Conservation (phyloP, 2,888 invertebrate species). For the Clepsis dumicolana region DNA sequence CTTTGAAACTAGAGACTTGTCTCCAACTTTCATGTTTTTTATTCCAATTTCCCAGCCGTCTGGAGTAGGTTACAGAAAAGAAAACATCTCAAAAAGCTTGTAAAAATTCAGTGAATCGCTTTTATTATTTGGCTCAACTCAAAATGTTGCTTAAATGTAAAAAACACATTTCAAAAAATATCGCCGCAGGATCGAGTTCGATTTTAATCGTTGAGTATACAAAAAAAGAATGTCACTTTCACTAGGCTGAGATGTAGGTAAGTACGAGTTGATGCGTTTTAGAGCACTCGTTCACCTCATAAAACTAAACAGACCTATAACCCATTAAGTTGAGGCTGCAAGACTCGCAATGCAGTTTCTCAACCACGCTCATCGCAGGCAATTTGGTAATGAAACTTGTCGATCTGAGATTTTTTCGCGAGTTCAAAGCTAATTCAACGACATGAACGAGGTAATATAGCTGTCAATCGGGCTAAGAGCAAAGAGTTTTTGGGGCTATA, state of each 20-base stretch:
- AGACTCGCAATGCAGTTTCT: neutral
- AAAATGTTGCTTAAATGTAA: neutral
- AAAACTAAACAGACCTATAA: too few relatives aligned
- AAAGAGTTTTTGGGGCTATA: slow-evolving; percentile 28
- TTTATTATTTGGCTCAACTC: neutral
- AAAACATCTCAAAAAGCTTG: slow-evolving; percentile 11
- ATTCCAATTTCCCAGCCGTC: slow-evolving; percentile 5
- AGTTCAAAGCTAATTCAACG: slow-evolving; percentile 23
- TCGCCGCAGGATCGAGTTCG: neutral
- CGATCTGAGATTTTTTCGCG: neutral
- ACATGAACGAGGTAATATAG: slow-evolving; percentile 7
- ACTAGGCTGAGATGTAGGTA: too few relatives aligned
- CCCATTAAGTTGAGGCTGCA: too few relatives aligned
- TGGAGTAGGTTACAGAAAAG: slow-evolving; percentile 7
- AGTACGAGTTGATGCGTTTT: too few relatives aligned
- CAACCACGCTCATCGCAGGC: neutral
- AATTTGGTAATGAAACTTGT: neutral
- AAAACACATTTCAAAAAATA: neutral
- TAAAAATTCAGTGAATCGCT: slow-evolving; percentile 11
- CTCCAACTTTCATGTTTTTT: slow-evolving; percentile 24
- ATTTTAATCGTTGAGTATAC: too few relatives aligned
- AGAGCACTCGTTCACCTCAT: too few relatives aligned
- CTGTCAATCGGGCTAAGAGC: slow-evolving; percentile 17
- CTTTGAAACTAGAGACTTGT: neutral
- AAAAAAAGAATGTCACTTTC: too few relatives aligned